Conservation (phyloP, 2,888 invertebrate species). For the Poecilus cupreus region DNA sequence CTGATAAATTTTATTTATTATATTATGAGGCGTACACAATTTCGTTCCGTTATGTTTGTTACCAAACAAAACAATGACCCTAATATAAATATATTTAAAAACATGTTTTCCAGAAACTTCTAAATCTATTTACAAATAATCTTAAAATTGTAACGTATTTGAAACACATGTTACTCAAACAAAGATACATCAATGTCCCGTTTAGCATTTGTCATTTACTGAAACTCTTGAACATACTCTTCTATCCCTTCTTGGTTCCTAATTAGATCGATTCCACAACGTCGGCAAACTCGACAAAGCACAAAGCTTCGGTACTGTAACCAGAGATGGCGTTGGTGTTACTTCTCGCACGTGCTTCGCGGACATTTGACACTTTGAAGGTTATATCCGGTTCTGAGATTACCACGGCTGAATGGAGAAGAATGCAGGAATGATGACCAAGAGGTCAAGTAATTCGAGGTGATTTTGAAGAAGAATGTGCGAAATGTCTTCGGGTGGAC, state of each 20-base stretch:
- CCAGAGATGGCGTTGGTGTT: slow-evolving; percentile 21
- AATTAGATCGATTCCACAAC: slow-evolving; percentile 30
- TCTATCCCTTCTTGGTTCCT: neutral
- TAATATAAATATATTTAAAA: neutral
- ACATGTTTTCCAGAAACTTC: neutral
- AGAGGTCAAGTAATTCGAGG: slow-evolving; percentile 19
- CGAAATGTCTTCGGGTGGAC: slow-evolving; percentile 15
- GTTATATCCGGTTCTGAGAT: slow-evolving; percentile 5
- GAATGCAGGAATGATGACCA: slow-evolving; percentile 7
- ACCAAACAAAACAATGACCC: too few relatives aligned
- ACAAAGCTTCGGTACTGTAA: slow-evolving; percentile 10
- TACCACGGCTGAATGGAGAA: slow-evolving; percentile 33
- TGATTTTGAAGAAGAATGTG: slow-evolving; percentile 7
- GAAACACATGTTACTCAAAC: slow-evolving; percentile 2
- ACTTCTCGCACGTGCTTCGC: slow-evolving; percentile 22
- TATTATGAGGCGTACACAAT: neutral
- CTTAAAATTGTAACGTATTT: neutral
- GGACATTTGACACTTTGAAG: slow-evolving; percentile 16
- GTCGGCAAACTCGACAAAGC: neutral
- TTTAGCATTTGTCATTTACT: slow-evolving; percentile 45
- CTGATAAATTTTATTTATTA: neutral
- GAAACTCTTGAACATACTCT: neutral
- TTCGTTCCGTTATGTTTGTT: neutral
- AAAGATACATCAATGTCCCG: slow-evolving; percentile 17
- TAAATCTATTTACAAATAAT: neutral